A percentile compares a stretch with the other conserved stretches of the same genome.
phyloP scores from a whole-genome alignment of 2,113 vertebrate genomes.

The Bothrops jararaca region DNA sequence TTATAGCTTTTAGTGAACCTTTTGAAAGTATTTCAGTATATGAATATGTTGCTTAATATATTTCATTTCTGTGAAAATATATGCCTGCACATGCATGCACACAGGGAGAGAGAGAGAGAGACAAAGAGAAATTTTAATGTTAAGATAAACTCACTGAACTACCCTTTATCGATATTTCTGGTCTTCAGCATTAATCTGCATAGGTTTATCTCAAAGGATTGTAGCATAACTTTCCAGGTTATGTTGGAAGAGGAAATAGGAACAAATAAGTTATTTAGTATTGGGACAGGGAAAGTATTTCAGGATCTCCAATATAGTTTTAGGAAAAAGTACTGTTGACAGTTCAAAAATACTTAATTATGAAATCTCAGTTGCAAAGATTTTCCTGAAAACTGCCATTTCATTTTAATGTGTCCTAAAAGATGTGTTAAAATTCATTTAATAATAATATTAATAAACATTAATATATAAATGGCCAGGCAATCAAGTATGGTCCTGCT shows the following conservation, averaged over 20 bases:
- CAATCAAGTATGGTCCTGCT: neutral
- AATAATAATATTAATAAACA: neutral
- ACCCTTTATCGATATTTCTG: neutral
- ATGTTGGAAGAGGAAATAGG: neutral
- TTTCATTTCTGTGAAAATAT: neutral
- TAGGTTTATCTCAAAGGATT: neutral
- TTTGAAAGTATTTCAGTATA: neutral
- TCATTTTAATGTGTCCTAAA: neutral
- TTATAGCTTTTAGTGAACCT: neutral
- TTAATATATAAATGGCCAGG: neutral
- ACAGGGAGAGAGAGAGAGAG: no score
- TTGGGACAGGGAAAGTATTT: neutral
- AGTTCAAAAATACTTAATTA: neutral
- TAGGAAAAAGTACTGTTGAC: neutral
- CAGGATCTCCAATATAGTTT: neutral
- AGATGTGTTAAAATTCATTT: neutral
- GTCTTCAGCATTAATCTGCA: neutral
- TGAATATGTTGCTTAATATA: neutral
- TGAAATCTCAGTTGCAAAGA: neutral
- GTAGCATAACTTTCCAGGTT: neutral
- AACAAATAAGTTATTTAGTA: neutral
- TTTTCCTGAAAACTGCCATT: neutral
- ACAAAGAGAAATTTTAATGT: neutral
- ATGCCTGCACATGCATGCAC: neutral
- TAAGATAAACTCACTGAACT: neutral